These are phyloP conservation scores for Diglossa brunneiventris DNA, from an alignment of 2,113 vertebrate species.

Conservation along the genomic window DNA sequence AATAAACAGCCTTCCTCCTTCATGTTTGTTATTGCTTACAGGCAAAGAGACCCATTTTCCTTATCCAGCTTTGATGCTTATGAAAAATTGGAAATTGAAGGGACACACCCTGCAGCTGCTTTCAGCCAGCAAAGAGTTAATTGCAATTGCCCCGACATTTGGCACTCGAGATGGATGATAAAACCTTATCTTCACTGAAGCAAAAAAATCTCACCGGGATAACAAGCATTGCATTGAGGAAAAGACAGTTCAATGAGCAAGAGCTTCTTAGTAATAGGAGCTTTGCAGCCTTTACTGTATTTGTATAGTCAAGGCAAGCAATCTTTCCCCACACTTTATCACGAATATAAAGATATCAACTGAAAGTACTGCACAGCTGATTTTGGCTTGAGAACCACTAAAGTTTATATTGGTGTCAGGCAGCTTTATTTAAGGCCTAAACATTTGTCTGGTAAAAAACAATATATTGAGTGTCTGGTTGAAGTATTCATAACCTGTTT, in stretches of 20 bases:
- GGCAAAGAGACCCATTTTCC: slow-evolving; percentile 14
- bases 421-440: background rate
- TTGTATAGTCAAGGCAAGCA: background rate
- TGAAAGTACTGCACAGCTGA: background rate
- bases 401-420: background rate
- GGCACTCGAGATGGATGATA: background rate
- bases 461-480: background rate
- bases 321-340: background rate
- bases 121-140: slow-evolving; percentile 1
- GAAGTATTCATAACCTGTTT: background rate
- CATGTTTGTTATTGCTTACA: slow-evolving; percentile 58
- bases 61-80: slow-evolving; percentile 27
- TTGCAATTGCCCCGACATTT: background rate
- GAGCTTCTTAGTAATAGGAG: background rate
- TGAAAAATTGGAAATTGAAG: background rate
- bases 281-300: background rate
- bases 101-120: background rate
- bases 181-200: background rate
- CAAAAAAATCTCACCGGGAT: background rate
- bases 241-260: background rate
- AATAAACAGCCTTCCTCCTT: slow-evolving; percentile 69
- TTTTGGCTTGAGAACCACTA: background rate
- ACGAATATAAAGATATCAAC: background rate
- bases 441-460: background rate
- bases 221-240: background rate